Evolutionary conservation across 2,113 vertebrate species (phyloP), one percentile per base, ranked within the genome.

Genomic region (Benitochromis conjunctus): DNA sequence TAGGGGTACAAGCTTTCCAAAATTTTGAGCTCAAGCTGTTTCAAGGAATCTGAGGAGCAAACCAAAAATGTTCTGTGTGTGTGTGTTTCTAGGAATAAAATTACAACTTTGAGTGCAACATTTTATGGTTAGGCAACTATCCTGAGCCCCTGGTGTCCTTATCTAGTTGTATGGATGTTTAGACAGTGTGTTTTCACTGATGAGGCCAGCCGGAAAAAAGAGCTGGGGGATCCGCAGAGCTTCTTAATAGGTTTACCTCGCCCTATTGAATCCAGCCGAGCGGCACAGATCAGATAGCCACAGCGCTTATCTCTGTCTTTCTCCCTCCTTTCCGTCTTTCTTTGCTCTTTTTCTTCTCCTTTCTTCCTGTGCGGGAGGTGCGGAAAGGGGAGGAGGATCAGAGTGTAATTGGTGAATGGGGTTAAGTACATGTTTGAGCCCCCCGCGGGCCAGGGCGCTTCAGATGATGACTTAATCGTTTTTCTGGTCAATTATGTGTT

Each of bases 381-480:
- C 94, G 84, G 96, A 96, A 96, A 97, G 96, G 97, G 97, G 97
- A 89, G 89, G 90, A 93, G 91, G 94, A 97, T 98, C 96, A 94
- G 96, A 97, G 97, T 92, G 97, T 97, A 98, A 99, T 99, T 99
- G 97, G 98, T 98, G 97, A 97, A 97, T 97, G 97, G 93, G 98
- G 97, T 99, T 99, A 99, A 99, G 98, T 99, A 99, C 97, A 98
- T 98, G 97, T 98, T 99, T 98, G 97, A 98, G 98, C 97, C 98
- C 98, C 97, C 97, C 90, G 92, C 96, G 97, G 97, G 93, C 97
- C 96, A 96, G 97, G 97, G 97, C 92, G 94, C 97, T 98, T 98
- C 97, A 98, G 97, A 98, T 98, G 98, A 99, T 98, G 98, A 99
- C 98, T 99, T 99, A 99, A 99, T 99, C 97, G 98, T 98, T 99